Evolutionary conservation across 2,888 invertebrate genomes (phyloP).

Genomic region (Shargacucullia verbasci): DNA sequence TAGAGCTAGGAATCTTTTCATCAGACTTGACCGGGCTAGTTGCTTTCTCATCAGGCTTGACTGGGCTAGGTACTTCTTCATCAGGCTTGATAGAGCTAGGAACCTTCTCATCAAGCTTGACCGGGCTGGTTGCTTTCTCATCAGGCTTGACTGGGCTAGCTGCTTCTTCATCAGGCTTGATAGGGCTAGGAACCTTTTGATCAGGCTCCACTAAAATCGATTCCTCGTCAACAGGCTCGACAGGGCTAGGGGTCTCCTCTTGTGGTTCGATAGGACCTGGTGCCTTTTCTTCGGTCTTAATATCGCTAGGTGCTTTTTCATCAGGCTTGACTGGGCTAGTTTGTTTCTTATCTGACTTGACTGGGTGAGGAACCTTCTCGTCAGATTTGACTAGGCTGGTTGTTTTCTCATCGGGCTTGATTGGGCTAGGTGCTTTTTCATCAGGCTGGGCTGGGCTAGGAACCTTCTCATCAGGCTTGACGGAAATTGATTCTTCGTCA

Average conservation of each 20-base stretch:
- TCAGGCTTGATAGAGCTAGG: not conserved
- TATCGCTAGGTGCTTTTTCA: slow-evolving; percentile 10
- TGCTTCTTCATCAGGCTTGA: not conserved
- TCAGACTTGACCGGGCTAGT: not conserved
- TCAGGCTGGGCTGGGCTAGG: slow-evolving; percentile 12
- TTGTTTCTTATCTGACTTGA: not conserved
- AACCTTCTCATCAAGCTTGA: not conserved
- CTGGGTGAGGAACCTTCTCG: not conserved
- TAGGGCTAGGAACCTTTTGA: not conserved
- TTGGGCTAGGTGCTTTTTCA: slow-evolving; percentile 8
- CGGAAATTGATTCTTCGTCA: not conserved
- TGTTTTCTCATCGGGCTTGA: not conserved
- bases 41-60: not conserved
- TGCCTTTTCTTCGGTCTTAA: slow-evolving; percentile 10
- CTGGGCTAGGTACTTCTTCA: slow-evolving; percentile 9
- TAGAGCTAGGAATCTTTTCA: not conserved
- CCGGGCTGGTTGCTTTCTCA: not conserved
- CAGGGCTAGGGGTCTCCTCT: not conserved
- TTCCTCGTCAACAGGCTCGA: not conserved
- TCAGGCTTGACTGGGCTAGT: not conserved
- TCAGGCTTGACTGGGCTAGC: not conserved
- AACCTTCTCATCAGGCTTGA: slow-evolving; percentile 4
- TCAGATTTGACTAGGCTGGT: slow-evolving; percentile 4
- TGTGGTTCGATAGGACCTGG: not conserved
- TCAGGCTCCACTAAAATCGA: not conserved